phyloP scores from a whole-genome alignment of 2,888 invertebrate species.

The Nysson spinosus region DNA sequence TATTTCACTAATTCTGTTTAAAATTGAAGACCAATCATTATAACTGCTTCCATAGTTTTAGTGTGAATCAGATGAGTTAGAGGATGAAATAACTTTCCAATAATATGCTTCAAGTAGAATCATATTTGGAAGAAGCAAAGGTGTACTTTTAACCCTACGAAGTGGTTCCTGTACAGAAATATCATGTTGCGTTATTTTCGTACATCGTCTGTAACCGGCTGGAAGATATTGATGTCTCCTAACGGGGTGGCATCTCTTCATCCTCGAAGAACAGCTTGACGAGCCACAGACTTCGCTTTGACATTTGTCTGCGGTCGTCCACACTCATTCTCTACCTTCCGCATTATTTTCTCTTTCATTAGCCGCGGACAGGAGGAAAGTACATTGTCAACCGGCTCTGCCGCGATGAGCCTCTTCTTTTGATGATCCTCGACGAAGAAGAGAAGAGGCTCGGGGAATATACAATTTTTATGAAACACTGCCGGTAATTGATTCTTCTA shows the following conservation, averaged over 20 bases:
- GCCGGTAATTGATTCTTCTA: too few species aligned
- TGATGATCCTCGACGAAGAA: neutral
- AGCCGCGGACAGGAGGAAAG: slow-evolving; percentile 21
- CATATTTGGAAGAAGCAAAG: neutral
- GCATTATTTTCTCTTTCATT: slow-evolving; percentile 53
- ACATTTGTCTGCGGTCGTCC: slow-evolving; percentile 39
- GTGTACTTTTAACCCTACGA: slow-evolving; percentile 30
- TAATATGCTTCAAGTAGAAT: too few species aligned
- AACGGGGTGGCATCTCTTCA: slow-evolving; percentile 46
- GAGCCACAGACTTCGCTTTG: slow-evolving; percentile 54
- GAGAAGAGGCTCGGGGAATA: neutral
- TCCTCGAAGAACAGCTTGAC: slow-evolving; percentile 42
- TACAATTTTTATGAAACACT: too few species aligned
- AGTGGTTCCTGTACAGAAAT: slow-evolving; percentile 51
- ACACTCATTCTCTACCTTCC: slow-evolving; percentile 27
- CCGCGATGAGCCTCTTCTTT: neutral
- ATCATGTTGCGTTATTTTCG: slow-evolving; percentile 52
- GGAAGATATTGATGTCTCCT: slow-evolving; percentile 56
- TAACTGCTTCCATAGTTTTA: too few species aligned
- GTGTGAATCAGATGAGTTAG: too few species aligned
- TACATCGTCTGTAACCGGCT: slow-evolving; percentile 42
- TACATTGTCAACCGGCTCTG: slow-evolving; percentile 10
- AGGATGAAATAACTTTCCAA: too few species aligned
- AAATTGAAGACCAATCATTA: too few species aligned
- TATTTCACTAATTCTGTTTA: too few species aligned